These are phyloP conservation scores for Rattus rattus DNA, from an alignment of 2,113 vertebrate species.

Conservation along the genomic window DNA sequence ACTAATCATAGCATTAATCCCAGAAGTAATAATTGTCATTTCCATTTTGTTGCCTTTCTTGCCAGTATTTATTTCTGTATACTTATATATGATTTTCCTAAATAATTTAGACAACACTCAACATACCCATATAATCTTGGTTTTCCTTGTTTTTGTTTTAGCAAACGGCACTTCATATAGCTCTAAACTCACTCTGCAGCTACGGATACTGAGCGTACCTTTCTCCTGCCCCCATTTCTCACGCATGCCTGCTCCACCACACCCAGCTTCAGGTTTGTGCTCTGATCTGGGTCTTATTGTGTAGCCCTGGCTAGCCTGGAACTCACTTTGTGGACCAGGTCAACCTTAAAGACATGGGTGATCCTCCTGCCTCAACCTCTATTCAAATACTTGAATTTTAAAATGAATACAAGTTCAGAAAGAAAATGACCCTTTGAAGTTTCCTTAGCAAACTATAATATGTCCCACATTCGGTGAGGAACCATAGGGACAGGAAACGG, in stretches of 20 bases:
- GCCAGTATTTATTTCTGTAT: background rate
- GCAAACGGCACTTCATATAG: background rate
- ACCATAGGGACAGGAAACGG: background rate
- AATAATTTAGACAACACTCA: background rate
- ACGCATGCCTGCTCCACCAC: background rate
- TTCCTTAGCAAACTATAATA: slow-evolving; percentile 13
- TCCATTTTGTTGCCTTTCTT: background rate
- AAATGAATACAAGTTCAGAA: slow-evolving; percentile 50
- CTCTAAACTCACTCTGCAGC: background rate
- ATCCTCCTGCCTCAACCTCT: background rate
- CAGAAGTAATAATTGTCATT: background rate
- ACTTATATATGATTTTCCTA: slow-evolving; percentile 50
- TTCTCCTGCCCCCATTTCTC: background rate
- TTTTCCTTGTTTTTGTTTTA: slow-evolving; percentile 22
- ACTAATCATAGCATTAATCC: background rate
- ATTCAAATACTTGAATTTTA: slow-evolving; percentile 38
- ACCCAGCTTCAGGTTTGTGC: too few species aligned
- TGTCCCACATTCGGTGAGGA: background rate
- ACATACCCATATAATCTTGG: background rate
- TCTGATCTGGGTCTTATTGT: background rate
- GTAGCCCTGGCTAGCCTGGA: background rate
- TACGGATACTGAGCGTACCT: background rate
- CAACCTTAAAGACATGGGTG: background rate
- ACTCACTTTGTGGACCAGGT: background rate
- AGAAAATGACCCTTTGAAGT: slow-evolving; percentile 43